Base-by-base conservation (phyloP, 2,888 invertebrate species). In the Lypha dubia region DNA sequence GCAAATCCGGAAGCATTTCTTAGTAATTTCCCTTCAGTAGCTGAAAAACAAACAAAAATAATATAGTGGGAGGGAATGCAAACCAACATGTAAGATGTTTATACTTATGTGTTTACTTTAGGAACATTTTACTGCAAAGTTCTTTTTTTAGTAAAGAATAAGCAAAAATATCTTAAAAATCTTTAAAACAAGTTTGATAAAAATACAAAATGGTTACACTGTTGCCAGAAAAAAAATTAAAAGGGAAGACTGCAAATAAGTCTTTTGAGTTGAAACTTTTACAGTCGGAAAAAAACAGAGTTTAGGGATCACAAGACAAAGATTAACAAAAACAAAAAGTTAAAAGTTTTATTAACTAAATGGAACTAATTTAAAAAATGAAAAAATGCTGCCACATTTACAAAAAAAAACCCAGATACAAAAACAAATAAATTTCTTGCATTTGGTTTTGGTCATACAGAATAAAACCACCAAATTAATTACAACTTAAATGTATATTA, bases 11-110 rank as follows among this genome's bases (percentile, higher is more conserved):
- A 83, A 83, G 44, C 79, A 74, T 49, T 35, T 79, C 79, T 68
- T n/a, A 58, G 68, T 74, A 79, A 83, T 83, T 68, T 73, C 53
- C 44, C 46, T 62, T 53, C 56, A 35, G 62, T 56, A n/a, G 38
- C 38, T 71, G 56, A 58, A 38, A 56, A 46, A 63, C 20, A 70
- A 46, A 63, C 20, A 70, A 53, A 71, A 70, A 35, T 38, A 38
- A 9, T n/a, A 15, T n/a, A n/a, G n/a, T n/a, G n/a, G 22, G 32
- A 62, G 32, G 2, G 9, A 1, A 17, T 24, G 22, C 20, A 73
- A 24, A 73, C 17, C 44, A 17, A 46, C 67, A 0, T 15, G 32
- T n/a, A 22, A 53, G 22, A 60, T 32, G 24, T 17, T 7, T 9
- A 28, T 62, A 13, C 22, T 3, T 28, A 4, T 28, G 2, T 28